phyloP scores from a whole-genome alignment of 2,888 invertebrate species.

The Stegana nigrithorax region DNA sequence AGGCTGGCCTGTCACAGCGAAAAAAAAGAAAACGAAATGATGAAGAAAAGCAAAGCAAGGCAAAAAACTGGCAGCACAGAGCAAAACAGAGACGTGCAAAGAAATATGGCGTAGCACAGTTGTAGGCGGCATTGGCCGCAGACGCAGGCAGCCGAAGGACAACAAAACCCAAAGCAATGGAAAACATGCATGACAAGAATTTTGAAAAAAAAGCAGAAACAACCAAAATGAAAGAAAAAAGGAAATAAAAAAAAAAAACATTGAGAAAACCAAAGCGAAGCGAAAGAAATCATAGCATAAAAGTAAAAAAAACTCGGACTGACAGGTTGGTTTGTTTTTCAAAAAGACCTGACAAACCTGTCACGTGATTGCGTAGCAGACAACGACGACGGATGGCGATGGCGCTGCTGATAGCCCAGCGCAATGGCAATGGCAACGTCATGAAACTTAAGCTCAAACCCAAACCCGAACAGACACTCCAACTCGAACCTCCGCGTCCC shows the following conservation, averaged over 20 bases:
- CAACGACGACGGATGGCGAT: not conserved
- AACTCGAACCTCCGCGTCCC: not conserved
- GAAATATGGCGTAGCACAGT: not conserved
- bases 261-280: not conserved
- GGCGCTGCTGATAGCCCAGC: not conserved
- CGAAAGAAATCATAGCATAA: not conserved
- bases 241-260: not conserved
- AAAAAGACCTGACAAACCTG: conserved; percentile 52
- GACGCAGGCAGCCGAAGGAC: not conserved
- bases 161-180: conserved; percentile 18
- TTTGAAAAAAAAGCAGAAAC: conserved; percentile 29
- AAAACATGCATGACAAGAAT: conserved; percentile 15
- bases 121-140: not conserved
- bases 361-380: conserved; percentile 54
- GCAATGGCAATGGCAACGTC: not conserved
- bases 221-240: conserved; percentile 5
- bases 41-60: not conserved
- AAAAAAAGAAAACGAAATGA: not conserved
- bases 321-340: conserved; percentile 51
- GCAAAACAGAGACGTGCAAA: no score
- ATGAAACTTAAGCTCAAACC: not conserved
- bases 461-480: not conserved
- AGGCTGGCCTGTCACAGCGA: conserved; percentile 39
- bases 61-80: not conserved
- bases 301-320: no score